Percentiles rank a stretch among this genome's conserved stretches.
Evolutionary conservation across 2,888 invertebrate genomes (phyloP).

Genomic region (Tromatobia lineatoria): DNA sequence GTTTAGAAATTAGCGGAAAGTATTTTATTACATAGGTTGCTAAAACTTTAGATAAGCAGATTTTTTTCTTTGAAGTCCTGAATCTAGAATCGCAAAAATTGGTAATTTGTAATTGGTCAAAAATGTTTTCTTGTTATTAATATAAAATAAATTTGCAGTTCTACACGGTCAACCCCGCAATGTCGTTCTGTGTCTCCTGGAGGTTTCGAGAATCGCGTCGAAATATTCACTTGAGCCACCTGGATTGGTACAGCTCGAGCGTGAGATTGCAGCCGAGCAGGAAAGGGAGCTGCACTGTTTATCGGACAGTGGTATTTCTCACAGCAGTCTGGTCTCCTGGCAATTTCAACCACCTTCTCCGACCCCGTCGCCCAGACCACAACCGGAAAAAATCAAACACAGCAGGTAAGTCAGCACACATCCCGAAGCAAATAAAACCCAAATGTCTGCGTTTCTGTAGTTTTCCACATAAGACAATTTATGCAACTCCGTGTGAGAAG

Average conservation of each 20-base stretch:
- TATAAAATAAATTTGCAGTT: conserved; percentile 86
- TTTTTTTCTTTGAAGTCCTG: no score
- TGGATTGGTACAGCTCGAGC: conserved; percentile 92
- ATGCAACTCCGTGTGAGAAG: no score
- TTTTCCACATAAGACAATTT: not conserved
- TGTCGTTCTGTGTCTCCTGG: conserved; percentile 94
- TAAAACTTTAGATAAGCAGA: no score
- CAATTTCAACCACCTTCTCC: conserved; percentile 88
- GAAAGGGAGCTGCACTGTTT: conserved; percentile 87
- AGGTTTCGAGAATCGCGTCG: conserved; percentile 93
- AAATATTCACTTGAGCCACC: conserved; percentile 93
- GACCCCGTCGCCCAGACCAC: conserved; percentile 83
- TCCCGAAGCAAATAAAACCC: not conserved
- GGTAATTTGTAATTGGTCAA: no score
- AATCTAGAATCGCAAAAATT: no score
- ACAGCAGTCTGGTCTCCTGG: conserved; percentile 89
- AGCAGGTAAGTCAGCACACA: conserved; percentile 85
- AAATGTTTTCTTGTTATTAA: no score
- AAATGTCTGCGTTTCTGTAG: not conserved
- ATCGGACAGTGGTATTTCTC: conserved; percentile 88
- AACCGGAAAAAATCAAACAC: conserved; percentile 86
- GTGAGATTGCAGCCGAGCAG: conserved; percentile 94
- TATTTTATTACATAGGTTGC: no score
- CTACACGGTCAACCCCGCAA: conserved; percentile 94
- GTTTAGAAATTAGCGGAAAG: no score